Percentiles rank a stretch among this genome's conserved stretches.
phyloP scores from a whole-genome alignment of 2,888 invertebrate species.

The Nymphalis polychloros region DNA sequence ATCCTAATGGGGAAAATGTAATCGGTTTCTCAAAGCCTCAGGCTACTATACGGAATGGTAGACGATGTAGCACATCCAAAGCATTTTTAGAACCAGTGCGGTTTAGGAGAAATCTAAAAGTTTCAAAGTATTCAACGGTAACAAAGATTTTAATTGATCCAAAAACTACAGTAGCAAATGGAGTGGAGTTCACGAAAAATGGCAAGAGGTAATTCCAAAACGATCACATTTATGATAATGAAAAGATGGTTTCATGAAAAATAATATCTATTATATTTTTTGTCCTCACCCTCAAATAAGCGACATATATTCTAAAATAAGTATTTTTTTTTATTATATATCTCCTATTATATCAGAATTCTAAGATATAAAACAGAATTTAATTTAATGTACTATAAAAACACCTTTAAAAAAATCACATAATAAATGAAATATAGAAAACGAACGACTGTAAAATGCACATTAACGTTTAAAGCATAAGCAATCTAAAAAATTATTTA shows the following conservation, averaged over 20 bases:
- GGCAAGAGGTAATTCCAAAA: conserved; percentile 61
- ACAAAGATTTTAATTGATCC: conserved; percentile 86
- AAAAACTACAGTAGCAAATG: conserved; percentile 80
- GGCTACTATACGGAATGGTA: conserved; percentile 86
- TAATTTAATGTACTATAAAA: neutral
- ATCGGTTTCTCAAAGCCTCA: conserved; percentile 87
- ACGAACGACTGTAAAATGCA: neutral
- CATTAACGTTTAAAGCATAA: neutral
- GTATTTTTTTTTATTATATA: too few species aligned
- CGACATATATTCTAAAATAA: too few species aligned
- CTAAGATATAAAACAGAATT: too few species aligned
- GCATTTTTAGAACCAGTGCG: conserved; percentile 88
- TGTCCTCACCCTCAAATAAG: too few species aligned
- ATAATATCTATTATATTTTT: too few species aligned
- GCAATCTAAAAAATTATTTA: neutral
- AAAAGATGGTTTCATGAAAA: too few species aligned
- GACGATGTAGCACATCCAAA: conserved; percentile 89
- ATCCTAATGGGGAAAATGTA: conserved; percentile 85
- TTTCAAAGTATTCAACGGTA: conserved; percentile 86
- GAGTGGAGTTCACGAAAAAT: conserved; percentile 86
- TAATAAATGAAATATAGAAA: neutral
- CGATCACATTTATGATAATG: too few species aligned
- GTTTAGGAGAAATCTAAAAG: conserved; percentile 84
- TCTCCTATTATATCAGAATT: too few species aligned
- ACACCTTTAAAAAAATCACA: neutral